A percentile compares a stretch with the other conserved stretches of the same genome.
phyloP scores from a whole-genome alignment of 2,113 vertebrate species.

The Grus americana region DNA sequence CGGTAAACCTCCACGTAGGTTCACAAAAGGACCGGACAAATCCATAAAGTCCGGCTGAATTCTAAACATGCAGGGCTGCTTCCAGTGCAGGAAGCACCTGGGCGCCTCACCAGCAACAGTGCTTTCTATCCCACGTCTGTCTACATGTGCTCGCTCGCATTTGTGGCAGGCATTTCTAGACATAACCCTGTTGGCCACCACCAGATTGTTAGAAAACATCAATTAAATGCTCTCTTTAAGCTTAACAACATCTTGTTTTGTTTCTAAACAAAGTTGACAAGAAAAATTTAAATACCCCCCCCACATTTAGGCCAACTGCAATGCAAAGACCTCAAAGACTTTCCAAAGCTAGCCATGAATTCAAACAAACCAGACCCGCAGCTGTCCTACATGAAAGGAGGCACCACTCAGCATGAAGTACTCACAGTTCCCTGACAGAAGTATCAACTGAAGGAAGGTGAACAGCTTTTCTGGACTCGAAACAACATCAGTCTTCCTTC shows the following conservation, averaged over 20 bases:
- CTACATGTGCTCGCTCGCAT: rapidly evolving
- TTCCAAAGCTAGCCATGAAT: background rate
- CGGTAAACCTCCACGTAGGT: background rate
- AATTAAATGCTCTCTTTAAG: background rate
- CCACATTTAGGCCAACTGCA: background rate
- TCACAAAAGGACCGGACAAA: background rate
- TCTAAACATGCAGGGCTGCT: background rate
- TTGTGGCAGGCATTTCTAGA: background rate
- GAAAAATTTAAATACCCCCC: background rate
- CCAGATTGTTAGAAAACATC: background rate
- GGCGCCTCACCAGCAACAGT: background rate
- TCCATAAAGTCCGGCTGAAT: background rate
- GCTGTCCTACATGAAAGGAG: background rate
- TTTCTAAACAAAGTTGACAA: background rate
- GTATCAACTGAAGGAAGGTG: background rate
- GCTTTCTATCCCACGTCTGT: background rate
- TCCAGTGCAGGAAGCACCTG: background rate
- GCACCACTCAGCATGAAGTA: background rate
- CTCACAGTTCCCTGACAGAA: rapidly evolving
- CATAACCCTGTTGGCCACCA: background rate
- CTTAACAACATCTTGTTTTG: background rate
- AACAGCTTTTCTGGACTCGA: background rate
- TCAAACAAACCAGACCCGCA: background rate
- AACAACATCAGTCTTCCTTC: background rate
- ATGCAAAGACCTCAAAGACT: background rate